Evolutionary conservation across 2,888 invertebrate genomes (phyloP).

Genomic region (Tipula helvola): DNA sequence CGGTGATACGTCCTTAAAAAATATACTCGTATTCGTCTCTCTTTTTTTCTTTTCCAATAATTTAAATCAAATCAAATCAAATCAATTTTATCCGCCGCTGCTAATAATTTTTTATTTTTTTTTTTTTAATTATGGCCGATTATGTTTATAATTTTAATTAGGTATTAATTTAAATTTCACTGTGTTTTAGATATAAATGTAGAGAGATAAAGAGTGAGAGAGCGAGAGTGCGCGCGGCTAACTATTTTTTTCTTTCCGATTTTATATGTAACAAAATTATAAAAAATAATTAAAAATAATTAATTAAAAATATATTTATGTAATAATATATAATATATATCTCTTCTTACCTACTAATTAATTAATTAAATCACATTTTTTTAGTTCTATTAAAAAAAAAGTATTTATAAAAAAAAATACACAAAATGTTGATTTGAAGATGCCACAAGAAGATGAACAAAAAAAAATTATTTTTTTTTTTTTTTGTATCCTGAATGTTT

Average conservation of each 20-base stretch:
- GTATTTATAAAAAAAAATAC: background rate
- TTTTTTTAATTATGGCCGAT: background rate
- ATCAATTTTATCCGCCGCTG: background rate
- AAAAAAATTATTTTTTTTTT: background rate
- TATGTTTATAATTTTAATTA: background rate
- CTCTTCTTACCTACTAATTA: slow-evolving; percentile 8
- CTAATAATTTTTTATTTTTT: background rate
- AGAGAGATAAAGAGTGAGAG: background rate
- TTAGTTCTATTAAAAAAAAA: background rate
- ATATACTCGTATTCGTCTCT: background rate
- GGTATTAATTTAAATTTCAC: background rate
- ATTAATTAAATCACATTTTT: slow-evolving; percentile 8
- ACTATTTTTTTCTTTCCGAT: background rate
- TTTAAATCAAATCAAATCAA: background rate
- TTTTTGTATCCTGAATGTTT: background rate
- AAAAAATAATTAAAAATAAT: background rate
- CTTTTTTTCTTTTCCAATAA: background rate
- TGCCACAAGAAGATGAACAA: background rate
- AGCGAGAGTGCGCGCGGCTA: background rate
- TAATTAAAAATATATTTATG: background rate
- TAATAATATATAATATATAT: slow-evolving; percentile 8
- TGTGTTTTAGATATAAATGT: background rate
- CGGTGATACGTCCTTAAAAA: background rate
- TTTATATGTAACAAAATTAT: slow-evolving; percentile 4
- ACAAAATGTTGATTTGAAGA: background rate